These are phyloP conservation scores for Typhlichthys subterraneus DNA, from an alignment of 2,797 vertebrate genomes.

Conservation along the genomic window DNA sequence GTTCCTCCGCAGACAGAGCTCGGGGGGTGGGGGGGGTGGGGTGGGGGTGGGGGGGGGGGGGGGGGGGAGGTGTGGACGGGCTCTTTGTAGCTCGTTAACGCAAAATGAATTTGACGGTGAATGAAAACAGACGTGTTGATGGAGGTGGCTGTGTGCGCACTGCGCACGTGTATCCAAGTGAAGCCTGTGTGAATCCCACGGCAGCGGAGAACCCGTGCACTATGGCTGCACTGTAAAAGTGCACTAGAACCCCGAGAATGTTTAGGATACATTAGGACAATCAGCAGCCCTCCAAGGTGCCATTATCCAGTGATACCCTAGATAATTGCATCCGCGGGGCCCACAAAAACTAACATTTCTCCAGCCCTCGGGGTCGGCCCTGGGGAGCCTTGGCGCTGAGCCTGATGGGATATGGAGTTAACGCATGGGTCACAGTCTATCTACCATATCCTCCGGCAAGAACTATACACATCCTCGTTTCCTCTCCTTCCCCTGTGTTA, in stretches of 20 bases:
- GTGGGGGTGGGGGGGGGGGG: constrained; percentile 22
- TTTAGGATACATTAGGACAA: constrained; percentile 45
- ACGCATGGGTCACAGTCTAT: constrained; percentile 52
- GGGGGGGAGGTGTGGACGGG: constrained; percentile 27
- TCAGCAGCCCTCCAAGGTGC: constrained; percentile 48
- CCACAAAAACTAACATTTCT: constrained; percentile 67
- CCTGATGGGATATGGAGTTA: constrained; percentile 46
- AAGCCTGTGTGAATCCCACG: constrained; percentile 47
- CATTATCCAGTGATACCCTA: constrained; percentile 49
- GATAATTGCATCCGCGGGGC: constrained; percentile 55
- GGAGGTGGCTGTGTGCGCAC: constrained; percentile 47
- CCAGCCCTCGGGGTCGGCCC: constrained; percentile 55
- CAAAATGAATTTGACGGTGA: constrained; percentile 55
- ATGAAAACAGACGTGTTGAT: constrained; percentile 52
- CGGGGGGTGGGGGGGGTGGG: constrained; percentile 25
- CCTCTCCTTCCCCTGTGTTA: constrained; percentile 28
- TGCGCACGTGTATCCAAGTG: constrained; percentile 52
- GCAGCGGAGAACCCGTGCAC: constrained; percentile 41
- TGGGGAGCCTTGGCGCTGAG: constrained; percentile 42
- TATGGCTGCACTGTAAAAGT: constrained; percentile 11
- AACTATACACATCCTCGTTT: constrained; percentile 45
- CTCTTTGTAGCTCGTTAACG: constrained; percentile 60
- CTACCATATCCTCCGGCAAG: constrained; percentile 51
- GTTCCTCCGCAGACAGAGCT: constrained; percentile 33
- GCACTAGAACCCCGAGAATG: constrained; percentile 27